These are phyloP conservation scores for Axis porcinus DNA, from an alignment of 2,113 vertebrate genomes.

Conservation along the genomic window DNA sequence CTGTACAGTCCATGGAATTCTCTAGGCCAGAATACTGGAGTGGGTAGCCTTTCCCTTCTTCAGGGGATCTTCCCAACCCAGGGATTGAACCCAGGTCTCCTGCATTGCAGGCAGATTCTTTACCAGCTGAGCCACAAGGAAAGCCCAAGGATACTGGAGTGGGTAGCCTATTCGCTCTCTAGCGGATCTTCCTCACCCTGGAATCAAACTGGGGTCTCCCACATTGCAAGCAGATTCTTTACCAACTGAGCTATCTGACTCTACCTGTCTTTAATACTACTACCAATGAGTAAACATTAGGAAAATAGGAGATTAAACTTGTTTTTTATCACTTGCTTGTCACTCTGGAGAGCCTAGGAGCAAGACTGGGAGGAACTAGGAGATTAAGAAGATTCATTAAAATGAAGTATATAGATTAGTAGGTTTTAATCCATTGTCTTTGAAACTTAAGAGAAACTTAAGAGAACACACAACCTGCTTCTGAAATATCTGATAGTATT, in stretches of 20 bases:
- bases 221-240: not conserved
- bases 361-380: not conserved
- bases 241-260: not conserved
- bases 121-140: not conserved
- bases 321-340: not conserved
- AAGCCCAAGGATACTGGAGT: not conserved
- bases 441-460: slow-evolving; percentile 15
- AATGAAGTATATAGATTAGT: not conserved
- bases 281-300: not conserved
- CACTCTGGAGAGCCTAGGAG: not conserved
- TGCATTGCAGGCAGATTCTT: not conserved
- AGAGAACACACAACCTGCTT: not conserved
- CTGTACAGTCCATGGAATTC: not conserved
- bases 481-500: slow-evolving; percentile 13
- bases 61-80: not conserved
- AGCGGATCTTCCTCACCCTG: not conserved
- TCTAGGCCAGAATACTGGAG: not conserved
- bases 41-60: not conserved
- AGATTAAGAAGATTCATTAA: not conserved
- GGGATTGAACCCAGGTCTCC: not conserved
- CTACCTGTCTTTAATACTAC: slow-evolving; percentile 1
- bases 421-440: slow-evolving; percentile 16
- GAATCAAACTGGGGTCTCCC: not conserved
- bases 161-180: not conserved
- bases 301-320: not conserved